Evolutionary conservation across 2,888 invertebrate genomes (phyloP).

Genomic region (Volucella zonaria): DNA sequence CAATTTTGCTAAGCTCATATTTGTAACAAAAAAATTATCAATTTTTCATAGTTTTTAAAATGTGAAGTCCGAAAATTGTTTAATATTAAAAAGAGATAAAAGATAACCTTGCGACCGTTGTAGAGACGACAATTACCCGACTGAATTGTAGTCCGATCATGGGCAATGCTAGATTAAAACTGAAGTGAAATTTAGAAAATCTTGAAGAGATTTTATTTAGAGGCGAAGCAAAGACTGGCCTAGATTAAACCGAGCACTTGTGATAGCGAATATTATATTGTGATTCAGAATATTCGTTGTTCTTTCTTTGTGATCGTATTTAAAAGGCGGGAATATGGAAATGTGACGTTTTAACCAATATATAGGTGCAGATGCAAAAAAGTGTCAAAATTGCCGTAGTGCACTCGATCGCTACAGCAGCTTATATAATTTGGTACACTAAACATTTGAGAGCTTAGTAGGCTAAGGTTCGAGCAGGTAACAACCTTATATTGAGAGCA

Average conservation of each 20-base stretch:
- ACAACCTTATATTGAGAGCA: too few relatives aligned
- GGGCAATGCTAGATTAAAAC: constrained; percentile 40
- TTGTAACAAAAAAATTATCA: constrained; percentile 1
- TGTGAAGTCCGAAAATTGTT: constrained; percentile 1
- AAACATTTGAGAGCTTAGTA: too few relatives aligned
- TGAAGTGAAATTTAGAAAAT: constrained; percentile 47
- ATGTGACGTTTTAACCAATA: too few relatives aligned
- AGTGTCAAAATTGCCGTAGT: too few relatives aligned
- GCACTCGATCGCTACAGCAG: too few relatives aligned
- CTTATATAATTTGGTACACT: too few relatives aligned
- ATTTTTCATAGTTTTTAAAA: constrained; percentile 16
- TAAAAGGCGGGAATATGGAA: too few relatives aligned
- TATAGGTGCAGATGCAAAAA: too few relatives aligned
- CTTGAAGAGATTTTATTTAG: constrained; percentile 20
- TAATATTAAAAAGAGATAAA: constrained; percentile 8
- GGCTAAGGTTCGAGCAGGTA: too few relatives aligned
- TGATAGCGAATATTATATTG: too few relatives aligned
- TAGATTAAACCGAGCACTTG: neutral
- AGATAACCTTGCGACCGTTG: constrained; percentile 61
- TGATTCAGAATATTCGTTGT: too few relatives aligned
- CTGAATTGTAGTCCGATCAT: constrained; percentile 6
- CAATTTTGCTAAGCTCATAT: constrained; percentile 34
- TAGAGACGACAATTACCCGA: neutral
- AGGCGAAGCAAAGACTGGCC: neutral
- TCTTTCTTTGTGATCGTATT: too few relatives aligned